These are phyloP conservation scores for Adelognathus sp. DNA, from an alignment of 2,888 invertebrate genomes.

Conservation along the genomic window DNA sequence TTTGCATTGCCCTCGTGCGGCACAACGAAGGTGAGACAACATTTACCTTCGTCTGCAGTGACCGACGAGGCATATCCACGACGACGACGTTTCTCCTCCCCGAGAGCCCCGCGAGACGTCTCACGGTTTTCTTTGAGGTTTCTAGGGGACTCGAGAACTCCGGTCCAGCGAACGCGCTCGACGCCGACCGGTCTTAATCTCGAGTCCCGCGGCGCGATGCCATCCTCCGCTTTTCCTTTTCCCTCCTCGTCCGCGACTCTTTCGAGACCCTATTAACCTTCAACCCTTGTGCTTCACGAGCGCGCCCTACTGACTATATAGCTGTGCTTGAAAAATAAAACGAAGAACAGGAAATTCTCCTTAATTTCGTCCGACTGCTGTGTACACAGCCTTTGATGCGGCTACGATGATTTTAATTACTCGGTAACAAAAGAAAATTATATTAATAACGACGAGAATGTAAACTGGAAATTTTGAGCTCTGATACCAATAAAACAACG, in stretches of 20 bases:
- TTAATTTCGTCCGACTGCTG: background rate
- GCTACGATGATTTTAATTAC: background rate
- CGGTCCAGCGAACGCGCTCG: slow-evolving; percentile 31
- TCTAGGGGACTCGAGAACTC: slow-evolving; percentile 47
- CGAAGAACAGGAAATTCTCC: background rate
- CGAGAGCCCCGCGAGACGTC: slow-evolving; percentile 37
- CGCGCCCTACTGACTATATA: background rate
- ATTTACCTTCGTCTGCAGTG: slow-evolving; percentile 65
- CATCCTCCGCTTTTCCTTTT: background rate
- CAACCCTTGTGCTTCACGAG: background rate
- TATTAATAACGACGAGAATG: background rate
- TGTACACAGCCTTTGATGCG: no score
- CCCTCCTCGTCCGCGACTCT: slow-evolving; percentile 12
- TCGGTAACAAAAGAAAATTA: background rate
- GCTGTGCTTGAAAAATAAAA: background rate
- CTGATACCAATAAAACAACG: no score
- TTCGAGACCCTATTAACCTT: slow-evolving; percentile 36
- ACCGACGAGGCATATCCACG: slow-evolving; percentile 4
- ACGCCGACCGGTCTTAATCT: slow-evolving; percentile 49
- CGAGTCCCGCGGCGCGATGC: slow-evolving; percentile 25
- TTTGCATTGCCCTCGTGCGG: slow-evolving; percentile 65
- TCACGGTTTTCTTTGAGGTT: slow-evolving; percentile 59
- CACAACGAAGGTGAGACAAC: slow-evolving; percentile 68
- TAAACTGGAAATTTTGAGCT: no score
- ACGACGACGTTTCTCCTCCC: slow-evolving; percentile 15